These are phyloP conservation scores for Cotesia vestalis DNA, from an alignment of 1,140 invertebrate species.

Conservation along the genomic window DNA sequence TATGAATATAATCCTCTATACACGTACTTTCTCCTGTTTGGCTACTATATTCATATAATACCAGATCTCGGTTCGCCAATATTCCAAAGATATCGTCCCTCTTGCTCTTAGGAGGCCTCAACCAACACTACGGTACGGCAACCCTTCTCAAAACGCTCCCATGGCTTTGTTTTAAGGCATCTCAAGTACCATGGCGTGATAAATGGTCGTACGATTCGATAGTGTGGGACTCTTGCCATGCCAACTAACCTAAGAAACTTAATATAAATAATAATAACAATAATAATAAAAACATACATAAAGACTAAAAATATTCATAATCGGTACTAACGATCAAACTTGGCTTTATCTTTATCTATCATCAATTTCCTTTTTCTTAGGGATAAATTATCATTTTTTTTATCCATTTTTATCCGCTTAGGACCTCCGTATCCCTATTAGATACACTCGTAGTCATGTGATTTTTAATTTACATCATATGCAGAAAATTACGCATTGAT, in stretches of 20 bases:
- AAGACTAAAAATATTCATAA: not conserved
- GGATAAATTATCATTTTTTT: too few relatives aligned
- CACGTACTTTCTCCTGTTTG: conserved; percentile 15
- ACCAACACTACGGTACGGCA: conserved; percentile 31
- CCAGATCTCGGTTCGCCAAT: not conserved
- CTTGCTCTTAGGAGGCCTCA: not conserved
- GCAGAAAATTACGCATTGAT: conserved; percentile 23
- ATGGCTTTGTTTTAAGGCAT: conserved; percentile 62
- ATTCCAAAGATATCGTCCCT: not conserved
- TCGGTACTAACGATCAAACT: too few relatives aligned
- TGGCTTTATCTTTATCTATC: too few relatives aligned
- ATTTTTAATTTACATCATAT: not conserved
- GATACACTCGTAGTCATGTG: not conserved
- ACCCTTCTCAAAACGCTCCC: conserved; percentile 53
- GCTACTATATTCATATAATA: not conserved
- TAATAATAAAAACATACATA: not conserved
- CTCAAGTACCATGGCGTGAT: conserved; percentile 56
- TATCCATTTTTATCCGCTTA: too few relatives aligned
- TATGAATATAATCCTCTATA: not conserved
- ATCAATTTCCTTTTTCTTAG: too few relatives aligned
- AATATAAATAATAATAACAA: not conserved
- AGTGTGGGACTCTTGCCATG: not conserved
- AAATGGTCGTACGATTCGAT: conserved; percentile 53
- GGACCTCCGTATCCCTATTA: too few relatives aligned
- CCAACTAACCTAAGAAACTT: not conserved